These are phyloP conservation scores for Epirrita christyi DNA, from an alignment of 2,888 invertebrate species.

Conservation along the genomic window DNA sequence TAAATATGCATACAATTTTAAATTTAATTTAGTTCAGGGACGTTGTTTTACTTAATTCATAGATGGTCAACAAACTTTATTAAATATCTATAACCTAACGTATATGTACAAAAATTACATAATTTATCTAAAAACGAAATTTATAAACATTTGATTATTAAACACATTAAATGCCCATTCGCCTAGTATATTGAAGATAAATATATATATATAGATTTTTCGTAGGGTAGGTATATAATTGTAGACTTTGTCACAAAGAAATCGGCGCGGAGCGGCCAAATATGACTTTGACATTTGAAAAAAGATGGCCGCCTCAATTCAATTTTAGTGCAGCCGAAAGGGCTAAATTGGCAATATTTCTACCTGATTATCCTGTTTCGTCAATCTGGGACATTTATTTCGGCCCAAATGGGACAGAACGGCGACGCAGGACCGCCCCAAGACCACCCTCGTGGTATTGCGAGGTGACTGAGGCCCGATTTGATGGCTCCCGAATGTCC, in stretches of 20 bases:
- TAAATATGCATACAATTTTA: constrained; percentile 10
- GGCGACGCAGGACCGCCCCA: constrained; percentile 92
- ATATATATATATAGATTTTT: background rate
- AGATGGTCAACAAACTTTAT: constrained; percentile 28
- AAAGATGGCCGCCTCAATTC: constrained; percentile 48
- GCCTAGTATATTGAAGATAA: constrained; percentile 14
- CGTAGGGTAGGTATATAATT: too few species aligned
- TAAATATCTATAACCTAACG: constrained; percentile 21
- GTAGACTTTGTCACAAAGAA: too few species aligned
- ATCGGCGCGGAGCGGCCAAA: background rate
- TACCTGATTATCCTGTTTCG: constrained; percentile 35
- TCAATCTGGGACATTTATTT: constrained; percentile 82
- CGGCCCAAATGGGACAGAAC: constrained; percentile 91
- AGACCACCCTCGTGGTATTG: constrained; percentile 93
- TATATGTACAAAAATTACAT: constrained; percentile 32
- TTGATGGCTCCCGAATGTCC: constrained; percentile 87
- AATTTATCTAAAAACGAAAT: constrained; percentile 5
- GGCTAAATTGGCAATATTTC: too few species aligned
- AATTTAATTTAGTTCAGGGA: constrained; percentile 23
- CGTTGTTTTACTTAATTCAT: constrained; percentile 16
- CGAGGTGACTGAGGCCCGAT: constrained; percentile 89
- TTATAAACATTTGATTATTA: constrained; percentile 20
- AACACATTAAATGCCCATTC: constrained; percentile 29
- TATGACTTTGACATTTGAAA: constrained; percentile 22
- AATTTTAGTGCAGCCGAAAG: too few species aligned